phyloP scores from a whole-genome alignment of 2,888 invertebrate genomes.

The Napeogenes sylphis region DNA sequence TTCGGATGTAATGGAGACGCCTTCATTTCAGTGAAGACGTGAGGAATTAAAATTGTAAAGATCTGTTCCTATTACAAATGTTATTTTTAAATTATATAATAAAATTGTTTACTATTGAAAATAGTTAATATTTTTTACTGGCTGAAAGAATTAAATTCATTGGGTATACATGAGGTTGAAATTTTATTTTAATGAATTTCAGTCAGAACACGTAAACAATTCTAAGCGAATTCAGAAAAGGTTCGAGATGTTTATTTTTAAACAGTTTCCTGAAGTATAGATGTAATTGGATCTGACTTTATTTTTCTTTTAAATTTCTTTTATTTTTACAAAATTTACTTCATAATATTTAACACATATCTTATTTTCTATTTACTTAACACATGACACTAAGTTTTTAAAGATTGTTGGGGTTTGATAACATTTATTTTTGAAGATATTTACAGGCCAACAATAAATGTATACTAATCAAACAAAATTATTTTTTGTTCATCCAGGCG shows the following conservation, averaged over 20 bases:
- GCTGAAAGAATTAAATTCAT: neutral
- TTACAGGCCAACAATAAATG: too few relatives aligned
- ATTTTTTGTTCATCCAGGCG: too few relatives aligned
- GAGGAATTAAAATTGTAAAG: conserved; percentile 20
- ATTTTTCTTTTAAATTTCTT: neutral
- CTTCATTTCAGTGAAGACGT: conserved; percentile 24
- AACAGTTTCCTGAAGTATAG: neutral
- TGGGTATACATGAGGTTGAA: neutral
- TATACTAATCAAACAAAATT: too few relatives aligned
- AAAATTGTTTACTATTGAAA: too few relatives aligned
- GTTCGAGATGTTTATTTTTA: neutral
- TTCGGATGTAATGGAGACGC: conserved; percentile 24
- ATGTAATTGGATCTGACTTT: conserved; percentile 1
- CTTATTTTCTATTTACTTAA: too few relatives aligned
- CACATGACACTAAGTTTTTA: too few relatives aligned
- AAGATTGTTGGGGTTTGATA: too few relatives aligned
- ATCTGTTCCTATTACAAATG: too few relatives aligned
- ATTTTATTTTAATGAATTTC: neutral
- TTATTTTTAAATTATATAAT: too few relatives aligned
- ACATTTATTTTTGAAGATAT: too few relatives aligned
- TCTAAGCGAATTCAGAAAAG: conserved; percentile 1
- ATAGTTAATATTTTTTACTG: too few relatives aligned
- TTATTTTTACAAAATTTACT: neutral
- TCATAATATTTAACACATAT: too few relatives aligned
- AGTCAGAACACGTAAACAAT: conserved; percentile 1